These are phyloP conservation scores for Oncorhynchus tshawytscha DNA, from an alignment of 2,113 vertebrate genomes.

Conservation along the genomic window DNA sequence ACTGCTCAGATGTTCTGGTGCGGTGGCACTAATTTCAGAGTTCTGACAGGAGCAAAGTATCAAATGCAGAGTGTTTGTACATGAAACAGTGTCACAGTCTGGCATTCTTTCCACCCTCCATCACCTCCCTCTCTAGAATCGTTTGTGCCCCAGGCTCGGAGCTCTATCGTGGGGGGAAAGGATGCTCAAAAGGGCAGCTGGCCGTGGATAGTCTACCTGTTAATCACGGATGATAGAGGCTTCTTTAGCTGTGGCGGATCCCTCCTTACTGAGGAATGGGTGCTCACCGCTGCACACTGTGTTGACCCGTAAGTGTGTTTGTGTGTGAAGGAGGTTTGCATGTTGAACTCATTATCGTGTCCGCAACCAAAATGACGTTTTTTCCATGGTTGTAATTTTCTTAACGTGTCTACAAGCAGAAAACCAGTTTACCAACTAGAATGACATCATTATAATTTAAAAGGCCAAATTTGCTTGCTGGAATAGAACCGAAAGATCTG, in stretches of 20 bases:
- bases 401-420: too few species aligned
- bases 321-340: neutral
- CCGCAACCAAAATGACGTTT: too few species aligned
- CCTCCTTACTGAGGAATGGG: neutral
- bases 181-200: neutral
- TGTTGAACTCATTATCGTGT: too few species aligned
- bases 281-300: slow-evolving; percentile 9
- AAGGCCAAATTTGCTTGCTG: too few species aligned
- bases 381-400: too few species aligned
- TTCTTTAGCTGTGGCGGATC: neutral
- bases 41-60: too few species aligned
- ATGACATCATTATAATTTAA: too few species aligned
- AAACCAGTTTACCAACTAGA: too few species aligned
- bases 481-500: neutral
- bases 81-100: neutral
- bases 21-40: too few species aligned
- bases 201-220: slow-evolving; percentile 8
- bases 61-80: neutral
- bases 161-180: neutral
- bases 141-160: neutral
- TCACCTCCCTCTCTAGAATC: neutral
- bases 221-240: too few species aligned
- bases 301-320: neutral
- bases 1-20: too few species aligned
- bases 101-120: neutral